A percentile compares a stretch with the other conserved stretches of the same genome.
These are phyloP conservation scores for Tetraneura akinire DNA, from an alignment of 1,140 invertebrate genomes.

Conservation along the genomic window DNA sequence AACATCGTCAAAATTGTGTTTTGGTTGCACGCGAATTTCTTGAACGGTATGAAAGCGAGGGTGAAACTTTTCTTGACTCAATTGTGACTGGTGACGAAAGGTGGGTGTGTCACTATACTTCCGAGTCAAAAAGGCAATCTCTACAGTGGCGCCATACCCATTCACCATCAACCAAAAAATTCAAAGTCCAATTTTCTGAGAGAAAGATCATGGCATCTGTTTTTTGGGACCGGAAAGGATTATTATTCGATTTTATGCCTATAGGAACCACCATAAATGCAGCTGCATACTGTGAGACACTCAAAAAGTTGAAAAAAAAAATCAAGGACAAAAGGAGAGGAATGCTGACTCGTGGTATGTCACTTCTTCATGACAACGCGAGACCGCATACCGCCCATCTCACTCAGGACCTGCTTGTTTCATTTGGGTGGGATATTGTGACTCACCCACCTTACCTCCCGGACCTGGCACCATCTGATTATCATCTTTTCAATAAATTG, in stretches of 20 bases:
- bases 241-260: slow-evolving; percentile 33
- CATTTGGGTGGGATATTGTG: slow-evolving; percentile 57
- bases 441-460: too few species aligned
- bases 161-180: slow-evolving; percentile 46
- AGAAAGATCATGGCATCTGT: slow-evolving; percentile 40
- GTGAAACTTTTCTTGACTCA: not conserved
- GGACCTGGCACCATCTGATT: slow-evolving; percentile 55
- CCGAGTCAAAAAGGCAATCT: not conserved
- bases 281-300: slow-evolving; percentile 46
- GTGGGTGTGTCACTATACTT: too few species aligned
- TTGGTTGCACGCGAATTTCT: not conserved
- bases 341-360: slow-evolving; percentile 53
- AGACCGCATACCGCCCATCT: slow-evolving; percentile 55
- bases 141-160: slow-evolving; percentile 51
- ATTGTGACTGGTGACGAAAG: slow-evolving; percentile 54
- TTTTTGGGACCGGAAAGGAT: slow-evolving; percentile 38
- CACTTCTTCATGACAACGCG: slow-evolving; percentile 58
- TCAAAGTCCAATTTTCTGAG: slow-evolving; percentile 38
- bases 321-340: slow-evolving; percentile 54
- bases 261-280: slow-evolving; percentile 41
- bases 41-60: too few species aligned
- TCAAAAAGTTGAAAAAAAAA: slow-evolving; percentile 51
- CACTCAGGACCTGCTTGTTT: slow-evolving; percentile 53
- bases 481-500: slow-evolving; percentile 55
- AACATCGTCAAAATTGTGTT: not conserved